Base-by-base conservation (phyloP, 2,797 vertebrate species). In the Acestrorhynchus altus region DNA sequence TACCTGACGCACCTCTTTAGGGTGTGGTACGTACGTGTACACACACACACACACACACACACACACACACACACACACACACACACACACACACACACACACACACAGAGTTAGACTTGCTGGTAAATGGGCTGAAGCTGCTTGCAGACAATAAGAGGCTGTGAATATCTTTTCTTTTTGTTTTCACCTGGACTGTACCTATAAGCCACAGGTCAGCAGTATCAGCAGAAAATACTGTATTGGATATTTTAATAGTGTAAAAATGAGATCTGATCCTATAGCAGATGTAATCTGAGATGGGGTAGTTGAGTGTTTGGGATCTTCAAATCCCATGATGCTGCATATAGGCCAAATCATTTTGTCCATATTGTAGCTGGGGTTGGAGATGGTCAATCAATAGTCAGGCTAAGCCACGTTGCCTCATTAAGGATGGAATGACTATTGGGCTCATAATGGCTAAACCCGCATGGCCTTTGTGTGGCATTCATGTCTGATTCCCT, bases 1-100 rank as follows among this genome's bases (percentile, higher is more conserved):
- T 66, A 69, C 79, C 80, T 76, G 70, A 28, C 72, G 39, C 74
- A 80, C 84, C 80, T 77, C 61, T 70, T 63, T 47, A 74, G 81
- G 80, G 79, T 73, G 72, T 65, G 81, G 81, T 46, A 24, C n/a
- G n/a, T n/a, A n/a, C n/a, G n/a, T n/a, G n/a, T n/a, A 42, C 52
- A 56, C 15, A 28, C 11, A 51, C 60, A 63, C 52, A 72, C n/a
- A 42, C 52, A 56, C 15, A 28, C 11, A 51, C 60, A 63, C 52
- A 72, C n/a, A 42, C 52, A 56, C 15, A 28, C 11, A 51, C 60
- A 63, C 52, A 72, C n/a, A 42, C 52, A 56, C 15, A 28, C 11
- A 51, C 60, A 63, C 52, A 72, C n/a, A 42, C 52, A 56, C 15
- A 28, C 11, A 51, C 60, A 63, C n/a, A 42, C 52, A 56, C 15